Evolutionary conservation across 1,140 invertebrate species (phyloP).

Genomic region (Potamilus streckersoni): DNA sequence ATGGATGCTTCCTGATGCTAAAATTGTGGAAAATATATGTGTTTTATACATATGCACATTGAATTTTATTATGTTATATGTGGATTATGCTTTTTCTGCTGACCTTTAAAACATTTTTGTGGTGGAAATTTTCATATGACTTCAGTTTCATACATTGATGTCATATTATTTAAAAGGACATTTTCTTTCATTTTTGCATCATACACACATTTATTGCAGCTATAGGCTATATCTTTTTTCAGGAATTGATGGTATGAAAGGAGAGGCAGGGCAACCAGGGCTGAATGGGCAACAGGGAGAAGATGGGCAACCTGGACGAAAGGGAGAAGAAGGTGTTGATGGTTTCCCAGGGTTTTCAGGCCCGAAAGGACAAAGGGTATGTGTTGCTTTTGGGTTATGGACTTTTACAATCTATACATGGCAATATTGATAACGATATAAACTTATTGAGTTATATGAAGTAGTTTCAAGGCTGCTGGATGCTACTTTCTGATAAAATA

Average conservation of each 20-base stretch:
- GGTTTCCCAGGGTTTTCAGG: slow-evolving; percentile 26
- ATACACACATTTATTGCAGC: slow-evolving; percentile 41
- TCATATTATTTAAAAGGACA: slow-evolving; percentile 35
- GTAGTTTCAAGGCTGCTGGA: too few species aligned
- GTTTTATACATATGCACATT: too few species aligned
- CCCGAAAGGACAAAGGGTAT: slow-evolving; percentile 12
- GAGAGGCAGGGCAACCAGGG: slow-evolving; percentile 20
- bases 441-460: too few species aligned
- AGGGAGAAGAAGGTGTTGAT: slow-evolving; percentile 10
- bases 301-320: slow-evolving; percentile 5
- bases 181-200: neutral
- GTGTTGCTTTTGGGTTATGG: neutral
- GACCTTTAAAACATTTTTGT: too few species aligned
- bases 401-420: too few species aligned
- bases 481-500: too few species aligned
- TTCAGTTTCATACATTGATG: neutral
- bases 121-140: neutral
- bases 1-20: too few species aligned
- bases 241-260: slow-evolving; percentile 27
- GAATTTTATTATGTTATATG: too few species aligned
- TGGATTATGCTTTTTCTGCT: too few species aligned
- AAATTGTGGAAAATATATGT: too few species aligned
- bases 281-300: slow-evolving; percentile 10
- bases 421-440: too few species aligned
- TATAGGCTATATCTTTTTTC: neutral